phyloP scores from a whole-genome alignment of 2,797 vertebrate species.

The Buceros bicornis region DNA sequence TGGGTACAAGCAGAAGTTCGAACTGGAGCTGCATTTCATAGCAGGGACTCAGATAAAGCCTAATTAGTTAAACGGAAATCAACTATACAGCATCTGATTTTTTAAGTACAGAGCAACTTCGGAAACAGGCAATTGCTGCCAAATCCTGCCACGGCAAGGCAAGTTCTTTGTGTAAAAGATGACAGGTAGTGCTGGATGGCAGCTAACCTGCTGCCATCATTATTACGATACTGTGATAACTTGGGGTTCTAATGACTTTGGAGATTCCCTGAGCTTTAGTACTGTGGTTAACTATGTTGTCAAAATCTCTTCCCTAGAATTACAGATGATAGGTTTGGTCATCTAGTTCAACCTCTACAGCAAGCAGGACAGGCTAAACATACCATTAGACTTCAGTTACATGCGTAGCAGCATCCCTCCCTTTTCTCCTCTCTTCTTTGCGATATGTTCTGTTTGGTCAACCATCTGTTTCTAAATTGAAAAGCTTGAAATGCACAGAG shows the following conservation, averaged over 20 bases:
- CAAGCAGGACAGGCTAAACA: constrained; percentile 55
- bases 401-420: constrained; percentile 47
- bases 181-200: neutral
- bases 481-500: neutral
- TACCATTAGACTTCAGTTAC: constrained; percentile 63
- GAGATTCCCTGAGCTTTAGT: constrained; percentile 20
- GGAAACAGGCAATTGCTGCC: neutral
- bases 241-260: neutral
- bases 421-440: constrained; percentile 29
- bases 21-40: neutral
- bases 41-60: neutral
- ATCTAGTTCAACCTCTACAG: constrained; percentile 57
- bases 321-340: constrained; percentile 71
- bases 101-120: neutral
- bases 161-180: neutral
- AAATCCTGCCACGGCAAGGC: neutral
- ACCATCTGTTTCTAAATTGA: constrained; percentile 38
- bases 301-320: constrained; percentile 60
- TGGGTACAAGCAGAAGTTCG: neutral
- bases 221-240: neutral
- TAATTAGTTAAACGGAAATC: neutral
- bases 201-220: neutral
- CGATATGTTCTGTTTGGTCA: constrained; percentile 25
- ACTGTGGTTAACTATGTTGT: constrained; percentile 45
- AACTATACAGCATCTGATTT: neutral